These are phyloP conservation scores for Corydoras maculifer DNA, from an alignment of 2,113 vertebrate species.

Conservation along the genomic window DNA sequence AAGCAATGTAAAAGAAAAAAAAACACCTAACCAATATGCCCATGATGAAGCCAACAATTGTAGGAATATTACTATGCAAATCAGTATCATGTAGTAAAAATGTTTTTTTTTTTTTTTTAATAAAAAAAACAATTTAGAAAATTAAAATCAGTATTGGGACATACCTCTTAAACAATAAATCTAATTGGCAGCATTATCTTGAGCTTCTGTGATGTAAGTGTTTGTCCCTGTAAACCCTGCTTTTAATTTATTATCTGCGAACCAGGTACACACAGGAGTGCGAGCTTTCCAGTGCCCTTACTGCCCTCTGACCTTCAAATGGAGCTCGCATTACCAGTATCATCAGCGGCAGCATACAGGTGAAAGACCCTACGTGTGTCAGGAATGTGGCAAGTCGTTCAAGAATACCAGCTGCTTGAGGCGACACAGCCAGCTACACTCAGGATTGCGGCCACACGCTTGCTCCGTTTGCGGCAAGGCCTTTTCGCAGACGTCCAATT, in stretches of 20 bases:
- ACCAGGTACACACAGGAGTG: slow-evolving; percentile 81
- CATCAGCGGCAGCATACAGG: slow-evolving; percentile 86
- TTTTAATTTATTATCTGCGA: not conserved
- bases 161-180: too few species aligned
- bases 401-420: slow-evolving; percentile 87
- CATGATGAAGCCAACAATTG: too few species aligned
- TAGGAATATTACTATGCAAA: too few species aligned
- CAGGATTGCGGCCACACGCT: slow-evolving; percentile 76
- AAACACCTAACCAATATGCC: too few species aligned
- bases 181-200: too few species aligned
- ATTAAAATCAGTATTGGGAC: too few species aligned
- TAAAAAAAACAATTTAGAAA: too few species aligned
- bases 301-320: slow-evolving; percentile 86
- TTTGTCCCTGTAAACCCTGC: not conserved
- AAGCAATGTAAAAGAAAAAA: too few species aligned
- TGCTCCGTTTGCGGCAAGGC: slow-evolving; percentile 82
- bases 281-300: slow-evolving; percentile 83
- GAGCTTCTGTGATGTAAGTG: not conserved
- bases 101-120: too few species aligned
- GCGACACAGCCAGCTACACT: slow-evolving; percentile 84
- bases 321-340: slow-evolving; percentile 91
- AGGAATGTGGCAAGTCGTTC: slow-evolving; percentile 87
- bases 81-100: too few species aligned
- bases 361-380: slow-evolving; percentile 79
- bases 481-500: slow-evolving; percentile 85